These are phyloP conservation scores for Tetranychus truncatus DNA, from an alignment of 2,888 invertebrate species.

Conservation along the genomic window DNA sequence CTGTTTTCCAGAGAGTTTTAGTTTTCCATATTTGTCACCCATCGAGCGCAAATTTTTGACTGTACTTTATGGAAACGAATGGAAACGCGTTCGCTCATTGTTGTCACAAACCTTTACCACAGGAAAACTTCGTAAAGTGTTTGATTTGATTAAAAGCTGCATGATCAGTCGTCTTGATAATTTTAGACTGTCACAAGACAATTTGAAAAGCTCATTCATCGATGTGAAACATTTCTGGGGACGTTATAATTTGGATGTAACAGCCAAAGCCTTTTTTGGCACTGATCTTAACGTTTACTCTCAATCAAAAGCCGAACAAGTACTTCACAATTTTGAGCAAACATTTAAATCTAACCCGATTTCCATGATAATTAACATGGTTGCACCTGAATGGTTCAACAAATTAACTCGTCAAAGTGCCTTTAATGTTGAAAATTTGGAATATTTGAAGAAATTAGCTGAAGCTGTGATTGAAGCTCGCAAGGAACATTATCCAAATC, in stretches of 20 bases:
- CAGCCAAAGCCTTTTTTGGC: neutral
- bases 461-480: neutral
- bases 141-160: neutral
- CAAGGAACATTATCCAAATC: neutral
- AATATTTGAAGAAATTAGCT: neutral
- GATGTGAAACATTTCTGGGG: constrained; percentile 1
- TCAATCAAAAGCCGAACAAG: neutral
- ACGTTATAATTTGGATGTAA: constrained; percentile 1
- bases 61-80: neutral
- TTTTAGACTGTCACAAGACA: neutral
- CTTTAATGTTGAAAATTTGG: neutral
- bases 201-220: neutral
- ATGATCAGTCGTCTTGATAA: neutral
- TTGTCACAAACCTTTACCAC: constrained; percentile 5
- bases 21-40: neutral
- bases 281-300: neutral
- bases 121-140: neutral
- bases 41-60: neutral
- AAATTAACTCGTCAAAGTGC: neutral
- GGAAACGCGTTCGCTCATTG: neutral
- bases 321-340: neutral
- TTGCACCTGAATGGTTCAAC: neutral
- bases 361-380: neutral
- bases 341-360: neutral
- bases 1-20: neutral